Evolutionary conservation across 2,888 invertebrate genomes (phyloP).

Genomic region (Tribolium freemani): DNA sequence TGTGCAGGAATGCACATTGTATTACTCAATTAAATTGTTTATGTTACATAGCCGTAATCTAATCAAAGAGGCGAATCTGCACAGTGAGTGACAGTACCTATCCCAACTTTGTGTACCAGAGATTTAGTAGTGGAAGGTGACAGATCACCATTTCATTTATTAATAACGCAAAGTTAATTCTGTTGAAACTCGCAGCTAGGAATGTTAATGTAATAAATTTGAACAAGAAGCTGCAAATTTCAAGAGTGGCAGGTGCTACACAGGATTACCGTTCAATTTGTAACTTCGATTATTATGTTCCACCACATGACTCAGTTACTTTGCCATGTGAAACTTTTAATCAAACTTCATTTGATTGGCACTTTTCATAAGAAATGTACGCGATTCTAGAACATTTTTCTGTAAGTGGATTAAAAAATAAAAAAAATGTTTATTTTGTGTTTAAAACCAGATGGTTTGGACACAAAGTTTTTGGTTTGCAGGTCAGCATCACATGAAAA

Average conservation of each 20-base stretch:
- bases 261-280: conserved; percentile 37
- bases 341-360: not conserved
- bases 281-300: conserved; percentile 38
- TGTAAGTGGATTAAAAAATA: no score
- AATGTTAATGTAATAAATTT: conserved; percentile 48
- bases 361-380: not conserved
- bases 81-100: conserved; percentile 16
- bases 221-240: conserved; percentile 46
- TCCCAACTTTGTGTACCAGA: conserved; percentile 28
- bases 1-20: conserved; percentile 13
- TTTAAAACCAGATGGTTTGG: no score
- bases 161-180: conserved; percentile 42
- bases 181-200: conserved; percentile 45
- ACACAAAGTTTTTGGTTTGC: no score
- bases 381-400: no score
- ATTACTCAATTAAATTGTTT: conserved; percentile 35
- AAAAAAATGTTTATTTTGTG: no score
- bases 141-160: conserved; percentile 37
- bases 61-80: conserved; percentile 31
- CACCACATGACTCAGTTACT: conserved; percentile 24
- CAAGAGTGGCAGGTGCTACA: conserved; percentile 47
- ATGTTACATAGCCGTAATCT: conserved; percentile 14
- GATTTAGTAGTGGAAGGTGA: conserved; percentile 9
- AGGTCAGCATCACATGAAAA: no score
- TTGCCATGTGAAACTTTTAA: conserved; percentile 14